Base-by-base conservation (phyloP, 1,140 invertebrate genomes). In the Pristionchus pacificus region DNA sequence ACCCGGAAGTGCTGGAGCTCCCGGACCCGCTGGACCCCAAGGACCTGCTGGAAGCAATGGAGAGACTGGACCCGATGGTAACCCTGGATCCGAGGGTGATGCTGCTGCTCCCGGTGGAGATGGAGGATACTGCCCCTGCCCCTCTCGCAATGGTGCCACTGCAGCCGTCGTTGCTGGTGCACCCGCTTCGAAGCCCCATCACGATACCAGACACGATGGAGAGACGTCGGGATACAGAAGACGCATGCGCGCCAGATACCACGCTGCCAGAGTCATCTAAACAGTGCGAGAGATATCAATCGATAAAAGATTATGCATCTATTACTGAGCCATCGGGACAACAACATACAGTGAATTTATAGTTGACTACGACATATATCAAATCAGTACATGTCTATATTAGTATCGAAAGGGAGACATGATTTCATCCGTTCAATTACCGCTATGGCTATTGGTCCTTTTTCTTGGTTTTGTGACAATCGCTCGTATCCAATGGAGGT, bases 11-110 rank as follows among this genome's bases (percentile, higher is more conserved):
- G 3, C 60, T n/a, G 72, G 72, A 64, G 38, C 19, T 2, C 25
- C 72, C 29, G 72, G 72, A 74, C 60, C 33, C 14, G 65, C 69
- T 14, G 72, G 72, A 30, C 33, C 57, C 38, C 28, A 65, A 3
- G 72, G 72, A 74, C 32, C 65, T 31, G 32, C 60, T 30, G 72
- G 72, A 63, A 59, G 49, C n/a, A 59, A 60, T 27, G 72, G 72
- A 74, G 38, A 61, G 55, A 24, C 60, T 15, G 72, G 72, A 57
- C 65, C 66, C 58, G 25, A 28, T 27, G 72, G 71, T 28, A 38
- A 62, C 24, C 71, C 71, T 27, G 71, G 71, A 69, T 14, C 31
- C 0, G 68, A 38, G 30, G 71, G 71, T 63, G 32, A 49, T 25
- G 32, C 68, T 25, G 71, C 66, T 49, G 1, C 68, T 27, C 59